Evolutionary conservation across 2,113 vertebrate genomes (phyloP), one percentile per base, ranked within the genome.

Genomic region (Leiothrix lutea): DNA sequence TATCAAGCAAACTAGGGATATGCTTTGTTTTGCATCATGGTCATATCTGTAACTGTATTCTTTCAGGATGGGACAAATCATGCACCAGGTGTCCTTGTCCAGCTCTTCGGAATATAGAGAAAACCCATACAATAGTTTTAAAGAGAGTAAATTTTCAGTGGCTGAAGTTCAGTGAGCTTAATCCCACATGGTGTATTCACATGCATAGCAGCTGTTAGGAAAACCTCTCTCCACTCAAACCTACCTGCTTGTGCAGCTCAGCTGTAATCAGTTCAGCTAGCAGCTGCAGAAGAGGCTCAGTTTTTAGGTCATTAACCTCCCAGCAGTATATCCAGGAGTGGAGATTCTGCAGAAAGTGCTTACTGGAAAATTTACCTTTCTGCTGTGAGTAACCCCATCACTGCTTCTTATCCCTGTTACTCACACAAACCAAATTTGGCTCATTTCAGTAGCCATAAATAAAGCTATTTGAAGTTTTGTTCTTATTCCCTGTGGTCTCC

Each of bases 221-320:
- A 93, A 96, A 77, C 54, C 44, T 48, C 62, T 56, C 67, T 90
- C 11, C 15, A 70, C 58, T 56, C 33, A 67, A 88, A 77, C 58
- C 72, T 66, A 94, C 88, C 92, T 90, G 75, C 74, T 86, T 88
- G 74, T 64, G 65, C 28, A 83, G 67, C 82, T 88, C 91, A 65
- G 62, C 42, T 11, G 16, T 10, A 84, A 95, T 95, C 91, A 88
- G 91, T 95, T 96, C 95, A 85, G 81, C 94, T 85, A 95, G 91
- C 74, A 92, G 73, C 66, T 72, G 80, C 65, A 67, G 53, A 57
- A 94, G 81, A 72, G 67, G 62, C 64, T 78, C 74, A 47, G 56
- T 62, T 67, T 90, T 26, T 71, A 93, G 67, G 67, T 20, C 90
- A 95, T 96, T 96, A 95, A 96, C 75, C 75, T 88, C 94, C 40